Evolutionary conservation across 2,113 vertebrate genomes (phyloP), one percentile per base, ranked within the genome.

Genomic region (Corapipo altera): DNA sequence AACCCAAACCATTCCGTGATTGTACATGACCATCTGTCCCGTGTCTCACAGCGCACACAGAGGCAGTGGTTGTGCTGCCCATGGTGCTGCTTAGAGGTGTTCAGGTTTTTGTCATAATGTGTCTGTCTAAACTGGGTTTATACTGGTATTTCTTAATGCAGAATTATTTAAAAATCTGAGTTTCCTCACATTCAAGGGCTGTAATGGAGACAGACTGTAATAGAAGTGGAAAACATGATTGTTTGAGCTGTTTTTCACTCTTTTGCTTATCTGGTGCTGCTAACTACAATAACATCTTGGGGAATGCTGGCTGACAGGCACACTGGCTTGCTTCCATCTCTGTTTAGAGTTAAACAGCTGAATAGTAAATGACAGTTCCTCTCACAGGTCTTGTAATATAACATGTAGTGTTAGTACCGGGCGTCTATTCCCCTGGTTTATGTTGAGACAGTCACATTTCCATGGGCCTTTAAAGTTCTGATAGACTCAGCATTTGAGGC

Each of bases 21-120:
- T 74, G 16, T 26, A 26, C 27, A 23, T 71, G 35, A 17, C 28
- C 0, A 0, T 39, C 58, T 43, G 1, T 54, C 33, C 70, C 0
- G 0, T 43, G 41, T 57, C 62, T 44, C 28, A 8, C 24, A 15
- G 26, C 14, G 30, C 55, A 22, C 0, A 2, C 35, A 17, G 49
- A 22, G 26, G 30, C 10, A 3, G 33, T 28, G 10, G 57, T 51
- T 16, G 18, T 58, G 64, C 28, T 89, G 55, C 75, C 46, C 35
- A 26, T 28, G 10, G 23, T 35, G 44, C 55, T 64, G 62, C 54
- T 43, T 16, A 2, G 26, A 57, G 32, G 21, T 37, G 24, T 58
- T 52, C 8, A 39, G 32, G 2, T 69, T 12, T 22, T 87, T 74
- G 32, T 61, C 14, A 8, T 35, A 26, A 28, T 69, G 2, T 35